These are phyloP conservation scores for Styela plicata DNA, from an alignment of 23 tunicate species.

Conservation along the genomic window DNA sequence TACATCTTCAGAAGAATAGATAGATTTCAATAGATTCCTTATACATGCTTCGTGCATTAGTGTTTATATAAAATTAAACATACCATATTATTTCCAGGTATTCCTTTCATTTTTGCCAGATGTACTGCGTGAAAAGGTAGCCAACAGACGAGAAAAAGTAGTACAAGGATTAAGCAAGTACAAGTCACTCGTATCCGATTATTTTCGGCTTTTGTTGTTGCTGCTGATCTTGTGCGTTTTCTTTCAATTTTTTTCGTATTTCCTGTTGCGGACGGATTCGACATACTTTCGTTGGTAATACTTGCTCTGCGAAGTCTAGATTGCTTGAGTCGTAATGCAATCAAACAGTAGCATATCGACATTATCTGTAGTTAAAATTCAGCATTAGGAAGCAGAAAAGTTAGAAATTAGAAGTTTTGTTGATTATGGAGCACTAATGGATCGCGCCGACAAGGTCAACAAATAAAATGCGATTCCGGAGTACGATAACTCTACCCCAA, in stretches of 20 bases:
- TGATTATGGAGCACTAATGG: too few species aligned
- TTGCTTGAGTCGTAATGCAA: slow-evolving; percentile 27
- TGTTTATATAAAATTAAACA: not conserved
- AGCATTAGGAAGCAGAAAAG: too few species aligned
- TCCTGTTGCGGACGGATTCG: not conserved
- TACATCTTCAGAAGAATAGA: too few species aligned
- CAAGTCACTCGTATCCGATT: slow-evolving; percentile 62
- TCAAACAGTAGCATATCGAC: slow-evolving; percentile 66
- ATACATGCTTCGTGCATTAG: too few species aligned
- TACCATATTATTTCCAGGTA: not conserved
- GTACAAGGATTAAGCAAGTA: slow-evolving; percentile 59
- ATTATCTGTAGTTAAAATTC: slow-evolving; percentile 40
- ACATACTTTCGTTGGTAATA: not conserved
- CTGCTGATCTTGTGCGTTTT: slow-evolving; percentile 16
- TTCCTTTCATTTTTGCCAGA: slow-evolving; percentile 40
- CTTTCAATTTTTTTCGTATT: not conserved
- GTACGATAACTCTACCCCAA: too few species aligned
- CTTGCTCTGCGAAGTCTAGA: not conserved
- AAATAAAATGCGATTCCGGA: too few species aligned
- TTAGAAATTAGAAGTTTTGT: too few species aligned
- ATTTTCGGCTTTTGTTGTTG: slow-evolving; percentile 41
- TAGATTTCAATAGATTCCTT: too few species aligned
- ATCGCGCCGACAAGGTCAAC: too few species aligned
- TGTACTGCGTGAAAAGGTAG: slow-evolving; percentile 61
- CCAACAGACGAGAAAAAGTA: slow-evolving; percentile 59